These are phyloP conservation scores for Thera obeliscata DNA, from an alignment of 2,888 invertebrate genomes.

Conservation along the genomic window DNA sequence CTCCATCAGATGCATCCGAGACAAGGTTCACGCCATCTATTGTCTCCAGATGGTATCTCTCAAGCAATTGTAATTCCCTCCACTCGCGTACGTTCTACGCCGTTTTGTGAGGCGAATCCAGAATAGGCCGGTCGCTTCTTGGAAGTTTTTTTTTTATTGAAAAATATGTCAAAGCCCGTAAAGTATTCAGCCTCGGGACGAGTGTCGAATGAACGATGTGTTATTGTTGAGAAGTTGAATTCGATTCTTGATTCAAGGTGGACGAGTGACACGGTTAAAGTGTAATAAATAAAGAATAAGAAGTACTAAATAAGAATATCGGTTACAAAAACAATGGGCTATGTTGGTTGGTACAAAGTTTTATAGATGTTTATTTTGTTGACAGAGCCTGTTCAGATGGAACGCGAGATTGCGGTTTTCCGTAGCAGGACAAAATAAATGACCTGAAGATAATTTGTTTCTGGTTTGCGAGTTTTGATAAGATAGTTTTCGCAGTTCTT, in stretches of 20 bases:
- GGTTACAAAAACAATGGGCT: conserved; percentile 2
- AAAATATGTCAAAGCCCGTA: conserved; percentile 68
- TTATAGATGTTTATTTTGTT: neutral
- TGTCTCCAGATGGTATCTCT: conserved; percentile 57
- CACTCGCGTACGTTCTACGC: conserved; percentile 41
- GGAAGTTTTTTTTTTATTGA: conserved; percentile 48
- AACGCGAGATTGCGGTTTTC: neutral
- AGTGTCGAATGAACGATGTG: conserved; percentile 51
- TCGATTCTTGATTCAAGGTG: conserved; percentile 16
- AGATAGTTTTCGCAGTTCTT: no score
- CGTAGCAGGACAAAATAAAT: neutral
- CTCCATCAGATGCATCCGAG: conserved; percentile 17
- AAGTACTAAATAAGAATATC: neutral
- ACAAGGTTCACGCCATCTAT: conserved; percentile 49
- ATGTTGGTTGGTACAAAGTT: neutral
- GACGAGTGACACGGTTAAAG: conserved; percentile 5
- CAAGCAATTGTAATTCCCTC: conserved; percentile 59
- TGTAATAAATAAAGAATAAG: no score
- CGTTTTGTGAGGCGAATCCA: conserved; percentile 64
- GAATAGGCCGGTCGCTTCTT: conserved; percentile 52
- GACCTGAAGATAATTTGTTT: no score
- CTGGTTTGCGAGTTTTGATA: no score
- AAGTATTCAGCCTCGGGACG: conserved; percentile 57
- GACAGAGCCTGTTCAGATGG: neutral
- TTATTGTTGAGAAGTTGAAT: conserved; percentile 31